Evolutionary conservation across 2,113 vertebrate genomes (phyloP).

Genomic region (Ceuthmochares aereus): DNA sequence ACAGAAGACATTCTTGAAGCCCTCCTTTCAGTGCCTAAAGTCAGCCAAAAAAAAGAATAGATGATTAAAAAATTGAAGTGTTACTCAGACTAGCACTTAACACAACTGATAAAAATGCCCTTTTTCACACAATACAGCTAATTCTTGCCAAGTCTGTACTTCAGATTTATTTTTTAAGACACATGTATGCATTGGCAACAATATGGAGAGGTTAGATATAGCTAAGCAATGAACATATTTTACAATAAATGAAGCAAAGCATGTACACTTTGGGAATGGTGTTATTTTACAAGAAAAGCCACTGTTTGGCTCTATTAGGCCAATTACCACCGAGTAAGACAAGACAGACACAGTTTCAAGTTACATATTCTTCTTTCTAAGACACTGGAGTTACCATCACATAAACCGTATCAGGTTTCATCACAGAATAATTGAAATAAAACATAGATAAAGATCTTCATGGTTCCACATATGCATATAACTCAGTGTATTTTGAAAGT

Average conservation of each 20-base stretch:
- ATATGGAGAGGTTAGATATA: slow-evolving; percentile 73
- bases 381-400: slow-evolving; percentile 62
- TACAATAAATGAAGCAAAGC: slow-evolving; percentile 77
- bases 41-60: slow-evolving; percentile 76
- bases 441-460: slow-evolving; percentile 67
- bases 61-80: slow-evolving; percentile 71
- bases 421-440: slow-evolving; percentile 73
- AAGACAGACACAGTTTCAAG: slow-evolving; percentile 73
- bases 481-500: slow-evolving; percentile 23
- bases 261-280: slow-evolving; percentile 48
- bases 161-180: slow-evolving; percentile 61
- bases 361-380: slow-evolving; percentile 66
- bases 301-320: slow-evolving; percentile 64
- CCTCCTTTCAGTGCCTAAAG: slow-evolving; percentile 91
- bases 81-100: slow-evolving; percentile 71
- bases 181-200: slow-evolving; percentile 65
- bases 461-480: slow-evolving; percentile 40
- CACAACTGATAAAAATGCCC: slow-evolving; percentile 64
- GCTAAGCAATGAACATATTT: slow-evolving; percentile 72
- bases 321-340: slow-evolving; percentile 64
- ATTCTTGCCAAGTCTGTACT: slow-evolving; percentile 70
- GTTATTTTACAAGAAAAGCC: slow-evolving; percentile 76
- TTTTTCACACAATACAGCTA: slow-evolving; percentile 59
- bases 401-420: slow-evolving; percentile 72
- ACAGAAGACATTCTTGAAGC: slow-evolving; percentile 89